Percentiles rank a stretch among this genome's conserved stretches.
These are phyloP conservation scores for Eretmocerus hayati DNA, from an alignment of 2,888 invertebrate genomes.

Conservation along the genomic window DNA sequence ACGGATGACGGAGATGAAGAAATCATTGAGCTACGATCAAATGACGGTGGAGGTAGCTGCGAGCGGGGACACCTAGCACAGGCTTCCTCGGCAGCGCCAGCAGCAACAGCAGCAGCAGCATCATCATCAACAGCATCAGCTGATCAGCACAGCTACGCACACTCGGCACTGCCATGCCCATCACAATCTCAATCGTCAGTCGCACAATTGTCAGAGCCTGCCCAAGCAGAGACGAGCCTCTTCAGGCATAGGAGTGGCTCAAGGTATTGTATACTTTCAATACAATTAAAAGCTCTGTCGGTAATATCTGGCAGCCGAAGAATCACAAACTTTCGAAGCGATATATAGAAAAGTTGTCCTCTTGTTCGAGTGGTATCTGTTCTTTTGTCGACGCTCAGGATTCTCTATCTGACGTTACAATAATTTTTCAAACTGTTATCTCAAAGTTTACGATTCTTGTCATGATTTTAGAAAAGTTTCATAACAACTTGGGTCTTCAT, in stretches of 20 bases:
- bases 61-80: constrained; percentile 48
- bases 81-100: constrained; percentile 29
- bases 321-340: no score
- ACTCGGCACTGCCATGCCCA: constrained; percentile 43
- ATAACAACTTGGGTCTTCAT: no score
- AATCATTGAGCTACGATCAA: constrained; percentile 56
- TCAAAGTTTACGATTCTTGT: no score
- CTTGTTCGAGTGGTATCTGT: no score
- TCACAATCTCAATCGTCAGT: constrained; percentile 39
- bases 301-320: no score
- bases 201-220: constrained; percentile 43
- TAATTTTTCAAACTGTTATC: no score
- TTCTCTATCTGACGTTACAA: no score
- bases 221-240: constrained; percentile 44
- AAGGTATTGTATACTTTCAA: constrained; percentile 31
- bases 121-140: constrained; percentile 29
- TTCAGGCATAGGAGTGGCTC: constrained; percentile 44
- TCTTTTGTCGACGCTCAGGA: no score
- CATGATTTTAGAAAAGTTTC: no score
- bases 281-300: neutral
- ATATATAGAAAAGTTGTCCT: no score
- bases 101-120: constrained; percentile 35
- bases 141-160: constrained; percentile 36
- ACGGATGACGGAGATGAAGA: constrained; percentile 62
- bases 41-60: constrained; percentile 48